Base-by-base conservation (phyloP, 37 sponge, comb jelly and placozoan genomes). In the Tethya wilhelma region DNA sequence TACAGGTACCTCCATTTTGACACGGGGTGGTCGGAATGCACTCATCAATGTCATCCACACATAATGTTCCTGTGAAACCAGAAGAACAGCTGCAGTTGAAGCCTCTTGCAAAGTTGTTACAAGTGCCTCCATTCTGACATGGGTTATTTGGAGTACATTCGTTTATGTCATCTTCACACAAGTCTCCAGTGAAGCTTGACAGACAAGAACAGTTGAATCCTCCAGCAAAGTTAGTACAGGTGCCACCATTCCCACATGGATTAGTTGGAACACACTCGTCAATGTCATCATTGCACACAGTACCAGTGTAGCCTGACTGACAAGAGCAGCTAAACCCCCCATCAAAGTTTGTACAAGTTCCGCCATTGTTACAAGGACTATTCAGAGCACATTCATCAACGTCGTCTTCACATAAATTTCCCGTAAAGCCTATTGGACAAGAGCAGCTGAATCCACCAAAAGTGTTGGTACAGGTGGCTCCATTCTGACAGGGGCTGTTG, bases 241-340 rank as follows among this genome's bases (percentile, higher is more conserved):
- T 87, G 0, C 76, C 89, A 0, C 71, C 73, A 44, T 83, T 83
- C 17, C 44, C n/a, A 63, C 90, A 90, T 17, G 90, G 90, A 59
- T 67, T 57, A n/a, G 86, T 76, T 34, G 79, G 39, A 7, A 7
- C 29, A 60, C 90, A 90, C 2, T 79, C 87, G 56, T 90, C 60
- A 28, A 80, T 80, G 11, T 80, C 77, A 4, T 29, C 26, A 34
- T 85, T 79, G 20, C 7, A 29, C 2, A 40, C 79, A 78, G 41
- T 79, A 2, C 64, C 44, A 39, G 69, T 77, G 39, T 73, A 90
- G 1, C 92, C 92, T 25, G 72, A 11, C 20, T 42, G 49, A 63
- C 92, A 91, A 17, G 37, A 14, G 62, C 93, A 92, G n/a, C 69
- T 40, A 72, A 87, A 92, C 37, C 45, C 60, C 7, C 88, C 88